Conservation (phyloP, 2,797 vertebrate species). For the Microctenopoma steveboyesi region DNA sequence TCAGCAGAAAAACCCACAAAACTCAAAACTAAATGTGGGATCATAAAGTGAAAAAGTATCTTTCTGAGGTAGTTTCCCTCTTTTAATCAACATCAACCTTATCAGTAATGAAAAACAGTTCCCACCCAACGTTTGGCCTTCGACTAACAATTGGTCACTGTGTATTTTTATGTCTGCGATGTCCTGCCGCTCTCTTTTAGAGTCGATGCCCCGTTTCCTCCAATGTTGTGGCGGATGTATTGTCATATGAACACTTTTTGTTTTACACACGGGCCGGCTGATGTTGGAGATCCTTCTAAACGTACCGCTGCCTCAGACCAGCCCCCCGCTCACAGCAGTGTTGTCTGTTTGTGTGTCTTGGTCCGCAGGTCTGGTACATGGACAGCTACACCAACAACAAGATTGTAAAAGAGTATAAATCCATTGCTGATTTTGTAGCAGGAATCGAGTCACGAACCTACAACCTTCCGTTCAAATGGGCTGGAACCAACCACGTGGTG, state of each 20-base stretch:
- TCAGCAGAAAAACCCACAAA: neutral
- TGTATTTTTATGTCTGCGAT: neutral
- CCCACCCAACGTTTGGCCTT: neutral
- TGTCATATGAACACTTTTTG: neutral
- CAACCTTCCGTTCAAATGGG: constrained; percentile 98
- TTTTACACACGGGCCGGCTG: neutral
- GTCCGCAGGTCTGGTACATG: constrained; percentile 97
- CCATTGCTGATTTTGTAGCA: constrained; percentile 91
- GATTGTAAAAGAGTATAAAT: constrained; percentile 96
- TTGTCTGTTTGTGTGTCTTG: constrained; percentile 19
- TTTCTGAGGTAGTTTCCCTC: neutral
- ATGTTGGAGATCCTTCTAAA: too few species aligned
- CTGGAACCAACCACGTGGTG: constrained; percentile 97
- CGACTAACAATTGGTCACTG: neutral
- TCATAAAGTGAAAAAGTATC: neutral
- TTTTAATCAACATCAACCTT: neutral
- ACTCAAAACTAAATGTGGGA: neutral
- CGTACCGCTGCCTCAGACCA: neutral
- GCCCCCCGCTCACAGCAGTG: neutral
- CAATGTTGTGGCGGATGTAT: neutral
- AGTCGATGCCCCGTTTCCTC: neutral
- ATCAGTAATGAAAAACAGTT: neutral
- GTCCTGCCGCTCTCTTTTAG: neutral
- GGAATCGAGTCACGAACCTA: constrained; percentile 96
- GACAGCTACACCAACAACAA: constrained; percentile 99